Evolutionary conservation across 1,140 invertebrate genomes (phyloP), one percentile per base, ranked within the genome.

Genomic region (Formica exsecta): DNA sequence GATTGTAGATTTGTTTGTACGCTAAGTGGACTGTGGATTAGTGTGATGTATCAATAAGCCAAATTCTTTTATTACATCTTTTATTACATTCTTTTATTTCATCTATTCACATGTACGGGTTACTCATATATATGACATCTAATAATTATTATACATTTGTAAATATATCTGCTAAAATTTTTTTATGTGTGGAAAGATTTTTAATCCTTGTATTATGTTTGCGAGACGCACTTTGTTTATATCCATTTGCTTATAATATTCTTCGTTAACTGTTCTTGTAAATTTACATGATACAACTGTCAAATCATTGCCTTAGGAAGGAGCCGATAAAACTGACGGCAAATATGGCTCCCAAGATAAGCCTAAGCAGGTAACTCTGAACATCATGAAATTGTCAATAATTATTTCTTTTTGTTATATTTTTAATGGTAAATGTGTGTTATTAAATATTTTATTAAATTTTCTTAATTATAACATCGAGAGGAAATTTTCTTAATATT

Each of bases 341-440:
- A 99, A 99, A 95, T 98, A 98, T 95, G 98, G 98, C 41, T 96
- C 96, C 32, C 98, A 98, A 95, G 98, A 99, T 92, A 99, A 98
- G 95, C 98, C 98, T 22, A 99, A 98, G 95, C 99, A 99, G 95
- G 94, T 95, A 95, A 95, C 87, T 91, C 89, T 87, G 91, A 87
- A 92, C 91, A 89, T 92, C 87, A 92, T 85, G 86, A 88, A 70
- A 81, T 91, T 54, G 51, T 87, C 85, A 87, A 74, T 88, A 68
- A 79, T 79, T 91, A 75, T 54, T 71, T 70, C 79, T 86, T 29
- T 75, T 44, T 64, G 25, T 89, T 68, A 11, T 25, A 64, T 41
- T 54, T 73, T 79, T 68, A 62, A 62, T 71, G 1, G 0, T n/a
- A 25, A 54, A 64, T 32, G 16, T 51, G 16, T 51, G 6, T 75